Percentiles rank a stretch among this genome's conserved stretches.
Evolutionary conservation across 2,113 vertebrate species (phyloP).

Genomic region (Motacilla alba): DNA sequence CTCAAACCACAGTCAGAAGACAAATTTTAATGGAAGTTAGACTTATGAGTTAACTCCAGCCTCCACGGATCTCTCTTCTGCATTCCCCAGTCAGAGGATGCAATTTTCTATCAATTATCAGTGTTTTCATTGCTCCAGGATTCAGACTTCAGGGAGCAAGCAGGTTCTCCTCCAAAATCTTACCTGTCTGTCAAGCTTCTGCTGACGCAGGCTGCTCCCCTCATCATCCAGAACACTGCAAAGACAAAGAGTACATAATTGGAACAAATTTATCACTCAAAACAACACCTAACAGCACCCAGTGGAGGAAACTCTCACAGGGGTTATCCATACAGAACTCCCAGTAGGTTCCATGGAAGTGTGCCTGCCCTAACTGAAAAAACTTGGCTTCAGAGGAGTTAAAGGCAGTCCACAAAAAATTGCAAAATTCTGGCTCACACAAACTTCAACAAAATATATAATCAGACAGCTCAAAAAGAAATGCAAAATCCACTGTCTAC

Average conservation of each 20-base stretch:
- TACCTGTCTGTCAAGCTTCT: constrained; percentile 98
- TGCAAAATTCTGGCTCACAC: neutral
- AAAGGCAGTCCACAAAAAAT: neutral
- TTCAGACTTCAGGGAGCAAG: neutral
- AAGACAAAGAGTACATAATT: constrained; percentile 36
- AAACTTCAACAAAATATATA: neutral
- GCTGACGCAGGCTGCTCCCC: constrained; percentile 91
- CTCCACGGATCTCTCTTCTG: neutral
- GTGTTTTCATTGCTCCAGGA: neutral
- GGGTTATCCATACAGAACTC: neutral
- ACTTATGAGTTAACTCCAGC: neutral
- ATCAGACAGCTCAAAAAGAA: neutral
- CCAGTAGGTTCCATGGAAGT: neutral
- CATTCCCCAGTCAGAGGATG: neutral
- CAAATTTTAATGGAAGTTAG: neutral
- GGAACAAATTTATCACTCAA: neutral
- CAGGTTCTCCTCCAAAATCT: constrained; percentile 22
- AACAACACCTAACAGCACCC: neutral
- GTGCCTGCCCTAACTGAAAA: neutral
- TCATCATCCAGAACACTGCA: constrained; percentile 96
- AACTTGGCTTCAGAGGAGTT: neutral
- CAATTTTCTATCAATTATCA: neutral
- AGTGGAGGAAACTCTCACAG: neutral
- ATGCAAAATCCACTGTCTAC: neutral
- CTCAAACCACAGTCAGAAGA: neutral